phyloP scores from a whole-genome alignment of 2,888 invertebrate genomes.

The Branchipolynoe longqiensis region DNA sequence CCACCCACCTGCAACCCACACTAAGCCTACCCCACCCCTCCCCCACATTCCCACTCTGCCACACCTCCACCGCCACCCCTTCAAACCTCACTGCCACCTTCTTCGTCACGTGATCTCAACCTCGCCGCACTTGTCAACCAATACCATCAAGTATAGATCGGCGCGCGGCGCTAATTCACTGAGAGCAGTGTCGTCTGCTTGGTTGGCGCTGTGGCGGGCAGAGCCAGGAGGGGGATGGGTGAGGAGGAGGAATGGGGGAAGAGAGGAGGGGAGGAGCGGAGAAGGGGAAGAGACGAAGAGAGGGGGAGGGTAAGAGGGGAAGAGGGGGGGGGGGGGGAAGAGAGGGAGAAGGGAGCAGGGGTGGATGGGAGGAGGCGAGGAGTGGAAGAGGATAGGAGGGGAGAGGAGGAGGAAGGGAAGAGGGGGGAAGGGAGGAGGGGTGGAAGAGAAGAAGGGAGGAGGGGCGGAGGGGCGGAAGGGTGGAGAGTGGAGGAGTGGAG shows the following conservation, averaged over 20 bases:
- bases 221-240: too few species aligned
- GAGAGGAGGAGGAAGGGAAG: too few species aligned
- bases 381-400: too few species aligned
- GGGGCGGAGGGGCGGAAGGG: too few species aligned
- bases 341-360: background rate
- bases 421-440: too few species aligned
- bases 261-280: too few species aligned
- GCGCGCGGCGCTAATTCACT: slow-evolving; percentile 19
- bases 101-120: background rate
- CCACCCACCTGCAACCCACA: background rate
- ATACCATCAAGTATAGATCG: slow-evolving; percentile 51
- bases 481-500: too few species aligned
- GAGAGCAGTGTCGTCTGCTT: background rate
- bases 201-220: background rate
- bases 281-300: too few species aligned
- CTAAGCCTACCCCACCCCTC: background rate
- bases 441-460: too few species aligned
- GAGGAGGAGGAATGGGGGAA: too few species aligned
- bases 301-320: background rate
- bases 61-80: background rate
- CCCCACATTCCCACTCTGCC: background rate
- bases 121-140: slow-evolving; percentile 17
- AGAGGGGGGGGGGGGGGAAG: too few species aligned
- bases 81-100: background rate
- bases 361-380: background rate